Evolutionary conservation across 2,797 vertebrate species (phyloP), one percentile per base, ranked within the genome.

Genomic region (Fistularia commersonii): DNA sequence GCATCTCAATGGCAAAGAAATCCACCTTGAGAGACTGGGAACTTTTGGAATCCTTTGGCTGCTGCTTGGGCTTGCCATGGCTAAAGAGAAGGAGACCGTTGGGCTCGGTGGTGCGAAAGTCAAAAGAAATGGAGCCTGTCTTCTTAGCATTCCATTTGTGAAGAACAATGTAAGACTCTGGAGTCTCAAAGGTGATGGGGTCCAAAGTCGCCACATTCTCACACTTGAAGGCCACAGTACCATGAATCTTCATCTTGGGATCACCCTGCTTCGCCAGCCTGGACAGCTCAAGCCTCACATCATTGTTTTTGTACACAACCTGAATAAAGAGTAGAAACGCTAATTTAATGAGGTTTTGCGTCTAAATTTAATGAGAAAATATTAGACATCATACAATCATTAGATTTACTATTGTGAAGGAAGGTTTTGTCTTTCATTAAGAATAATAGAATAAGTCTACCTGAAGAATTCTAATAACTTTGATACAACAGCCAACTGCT

Each of bases 301-400:
- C 97, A 0, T 98, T 98, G 87, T 99, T 99, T 90, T 98, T 98
- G 84, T 99, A 99, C 3, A 98, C 95, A 74, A 99, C 97, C 97
- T 99, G 84, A 57, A 69, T 79, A 74, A 50, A 34, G 42, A 69
- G 73, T 43, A 89, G 23, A 23, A 23, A 23, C 2, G 23, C 2
- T 2, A 23, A n/a, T n/a, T n/a, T n/a, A n/a, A n/a, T n/a, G n/a
- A n/a, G n/a, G n/a, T n/a, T n/a, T n/a, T n/a, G n/a, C n/a, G n/a
- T n/a, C n/a, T n/a, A n/a, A n/a, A n/a, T n/a, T n/a, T n/a, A n/a
- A n/a, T n/a, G n/a, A n/a, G n/a, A n/a, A n/a, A n/a, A n/a, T n/a
- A n/a, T n/a, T 39, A 65, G 60, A 10, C 79, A 44, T 41, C 50
- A 1, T 10, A 13, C 8, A 62, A 35, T 9, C 15, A 45, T 31